Conservation (phyloP, 2,888 invertebrate species). For the Microctonus brassicae region DNA sequence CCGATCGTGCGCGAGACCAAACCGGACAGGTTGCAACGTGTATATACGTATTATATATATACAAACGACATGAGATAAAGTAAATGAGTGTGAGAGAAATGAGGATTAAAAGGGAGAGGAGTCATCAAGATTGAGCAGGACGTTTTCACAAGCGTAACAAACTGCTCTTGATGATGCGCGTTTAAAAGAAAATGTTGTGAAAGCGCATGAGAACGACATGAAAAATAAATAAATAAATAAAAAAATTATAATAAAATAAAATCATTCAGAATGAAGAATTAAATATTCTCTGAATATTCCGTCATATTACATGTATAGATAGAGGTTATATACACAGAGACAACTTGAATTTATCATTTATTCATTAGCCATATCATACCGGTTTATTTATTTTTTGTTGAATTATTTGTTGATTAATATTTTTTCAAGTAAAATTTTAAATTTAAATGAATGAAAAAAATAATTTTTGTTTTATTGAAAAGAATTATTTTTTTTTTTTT, state of each 20-base stretch:
- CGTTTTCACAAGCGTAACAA: slow-evolving; percentile 20
- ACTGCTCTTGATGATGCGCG: slow-evolving; percentile 13
- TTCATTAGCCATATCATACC: neutral
- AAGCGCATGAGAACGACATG: neutral
- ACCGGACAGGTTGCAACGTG: slow-evolving; percentile 5
- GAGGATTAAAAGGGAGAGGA: neutral
- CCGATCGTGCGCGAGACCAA: neutral
- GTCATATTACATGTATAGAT: neutral
- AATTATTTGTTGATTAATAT: neutral
- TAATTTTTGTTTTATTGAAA: neutral
- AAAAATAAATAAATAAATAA: neutral
- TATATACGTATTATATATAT: neutral
- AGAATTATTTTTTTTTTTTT: too few relatives aligned
- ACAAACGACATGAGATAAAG: neutral
- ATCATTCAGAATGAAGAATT: neutral
- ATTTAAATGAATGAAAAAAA: slow-evolving; percentile 36
- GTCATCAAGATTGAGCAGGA: neutral
- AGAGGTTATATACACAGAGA: neutral
- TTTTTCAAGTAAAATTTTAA: neutral
- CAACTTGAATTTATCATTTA: neutral
- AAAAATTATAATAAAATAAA: neutral
- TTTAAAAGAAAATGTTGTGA: slow-evolving; percentile 5
- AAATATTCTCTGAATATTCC: neutral
- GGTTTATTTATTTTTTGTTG: neutral
- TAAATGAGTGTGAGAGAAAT: neutral